These are phyloP conservation scores for Bos indicus DNA, from an alignment of 2,113 vertebrate genomes.

Conservation along the genomic window DNA sequence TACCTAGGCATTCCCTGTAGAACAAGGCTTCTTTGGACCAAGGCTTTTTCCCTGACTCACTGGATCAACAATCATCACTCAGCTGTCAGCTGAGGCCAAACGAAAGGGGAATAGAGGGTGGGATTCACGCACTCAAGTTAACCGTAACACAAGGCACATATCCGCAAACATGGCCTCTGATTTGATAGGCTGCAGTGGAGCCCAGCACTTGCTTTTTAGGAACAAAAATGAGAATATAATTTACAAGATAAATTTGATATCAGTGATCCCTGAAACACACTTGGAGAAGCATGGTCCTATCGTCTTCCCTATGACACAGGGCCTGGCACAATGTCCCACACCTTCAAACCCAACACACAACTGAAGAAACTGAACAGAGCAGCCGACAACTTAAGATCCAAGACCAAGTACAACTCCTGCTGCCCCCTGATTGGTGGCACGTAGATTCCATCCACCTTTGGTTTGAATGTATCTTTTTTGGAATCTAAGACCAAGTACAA, in stretches of 20 bases:
- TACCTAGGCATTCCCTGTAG: not conserved
- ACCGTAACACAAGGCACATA: not conserved
- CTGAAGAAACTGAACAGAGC: not conserved
- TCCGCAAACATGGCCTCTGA: not conserved
- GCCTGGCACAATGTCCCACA: not conserved
- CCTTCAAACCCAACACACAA: not conserved
- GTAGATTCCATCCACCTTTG: not conserved
- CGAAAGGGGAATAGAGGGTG: fast-evolving
- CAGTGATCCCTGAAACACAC: not conserved
- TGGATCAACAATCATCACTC: not conserved
- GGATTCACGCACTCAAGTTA: not conserved
- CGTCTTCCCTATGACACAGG: not conserved
- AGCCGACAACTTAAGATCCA: not conserved
- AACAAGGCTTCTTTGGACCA: not conserved
- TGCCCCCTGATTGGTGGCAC: not conserved
- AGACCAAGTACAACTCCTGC: not conserved
- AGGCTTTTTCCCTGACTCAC: not conserved
- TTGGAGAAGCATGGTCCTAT: not conserved
- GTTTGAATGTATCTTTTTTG: not conserved
- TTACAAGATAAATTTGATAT: not conserved
- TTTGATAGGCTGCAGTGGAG: not conserved
- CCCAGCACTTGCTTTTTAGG: not conserved
- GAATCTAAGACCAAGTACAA: not conserved
- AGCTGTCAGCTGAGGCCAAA: not conserved
- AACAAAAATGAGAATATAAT: not conserved